Conservation (phyloP, 2,113 vertebrate species). For the Columbina picui region DNA sequence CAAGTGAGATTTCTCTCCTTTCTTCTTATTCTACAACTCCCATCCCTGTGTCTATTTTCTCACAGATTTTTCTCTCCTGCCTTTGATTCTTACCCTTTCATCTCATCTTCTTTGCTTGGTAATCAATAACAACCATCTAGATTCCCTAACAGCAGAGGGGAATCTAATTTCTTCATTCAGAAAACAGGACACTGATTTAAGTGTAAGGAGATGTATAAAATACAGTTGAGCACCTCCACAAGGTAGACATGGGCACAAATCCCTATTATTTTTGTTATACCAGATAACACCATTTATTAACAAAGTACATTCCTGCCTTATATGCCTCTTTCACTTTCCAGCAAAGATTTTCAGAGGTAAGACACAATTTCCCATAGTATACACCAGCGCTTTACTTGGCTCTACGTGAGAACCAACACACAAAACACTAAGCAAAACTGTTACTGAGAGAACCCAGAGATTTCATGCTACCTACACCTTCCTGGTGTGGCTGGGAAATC, state of each 20-base stretch:
- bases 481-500: background rate
- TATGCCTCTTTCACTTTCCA: background rate
- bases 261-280: background rate
- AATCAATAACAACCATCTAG: background rate
- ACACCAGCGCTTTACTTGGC: background rate
- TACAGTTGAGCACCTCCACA: background rate
- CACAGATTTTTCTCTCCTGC: background rate
- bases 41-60: background rate
- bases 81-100: background rate
- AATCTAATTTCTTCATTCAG: background rate
- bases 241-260: background rate
- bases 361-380: background rate
- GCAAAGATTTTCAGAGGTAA: background rate
- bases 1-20: background rate
- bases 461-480: background rate
- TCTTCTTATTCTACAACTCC: background rate
- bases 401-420: background rate
- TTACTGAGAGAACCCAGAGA: background rate
- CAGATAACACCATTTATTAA: background rate
- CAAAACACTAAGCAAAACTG: no score
- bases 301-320: background rate
- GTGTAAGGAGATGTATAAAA: background rate
- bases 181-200: background rate
- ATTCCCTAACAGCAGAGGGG: background rate
- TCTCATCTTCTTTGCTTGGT: background rate